Evolutionary conservation across 2,797 vertebrate species (phyloP).

Genomic region (Bovichtus variegatus): DNA sequence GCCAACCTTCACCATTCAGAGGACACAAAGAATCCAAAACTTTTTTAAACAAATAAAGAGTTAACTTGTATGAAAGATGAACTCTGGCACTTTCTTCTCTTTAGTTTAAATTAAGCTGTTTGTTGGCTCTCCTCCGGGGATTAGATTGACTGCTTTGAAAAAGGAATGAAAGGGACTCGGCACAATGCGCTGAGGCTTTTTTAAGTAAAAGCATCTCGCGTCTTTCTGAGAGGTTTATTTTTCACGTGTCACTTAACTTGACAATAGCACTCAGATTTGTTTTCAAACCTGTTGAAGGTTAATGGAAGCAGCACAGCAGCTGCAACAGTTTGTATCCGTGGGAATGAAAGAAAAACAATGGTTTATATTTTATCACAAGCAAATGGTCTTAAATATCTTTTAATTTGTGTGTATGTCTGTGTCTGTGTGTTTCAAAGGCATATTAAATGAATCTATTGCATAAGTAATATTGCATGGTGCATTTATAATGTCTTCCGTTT

Average conservation of each 20-base stretch:
- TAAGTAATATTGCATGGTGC: neutral
- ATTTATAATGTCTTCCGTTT: neutral
- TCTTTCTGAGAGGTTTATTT: constrained; percentile 27
- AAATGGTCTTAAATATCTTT: neutral
- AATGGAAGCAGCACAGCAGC: neutral
- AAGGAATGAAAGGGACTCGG: constrained; percentile 34
- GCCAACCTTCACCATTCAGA: constrained; percentile 47
- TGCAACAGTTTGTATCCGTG: constrained; percentile 1
- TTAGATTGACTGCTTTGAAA: constrained; percentile 47
- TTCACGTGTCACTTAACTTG: constrained; percentile 6
- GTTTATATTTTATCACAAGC: neutral
- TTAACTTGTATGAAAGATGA: constrained; percentile 43
- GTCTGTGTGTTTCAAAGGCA: neutral
- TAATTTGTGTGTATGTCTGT: neutral
- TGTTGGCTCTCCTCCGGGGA: constrained; percentile 42
- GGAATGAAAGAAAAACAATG: neutral
- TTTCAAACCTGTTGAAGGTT: constrained; percentile 24
- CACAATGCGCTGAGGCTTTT: constrained; percentile 13
- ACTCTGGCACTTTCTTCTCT: constrained; percentile 37
- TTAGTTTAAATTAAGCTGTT: constrained; percentile 29
- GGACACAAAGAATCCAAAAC: constrained; percentile 35
- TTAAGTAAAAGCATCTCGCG: constrained; percentile 11
- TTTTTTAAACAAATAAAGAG: constrained; percentile 56
- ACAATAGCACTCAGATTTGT: neutral
- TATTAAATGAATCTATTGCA: neutral